Base-by-base conservation (phyloP, 2,797 vertebrate species). In the Oreortyx pictus region DNA sequence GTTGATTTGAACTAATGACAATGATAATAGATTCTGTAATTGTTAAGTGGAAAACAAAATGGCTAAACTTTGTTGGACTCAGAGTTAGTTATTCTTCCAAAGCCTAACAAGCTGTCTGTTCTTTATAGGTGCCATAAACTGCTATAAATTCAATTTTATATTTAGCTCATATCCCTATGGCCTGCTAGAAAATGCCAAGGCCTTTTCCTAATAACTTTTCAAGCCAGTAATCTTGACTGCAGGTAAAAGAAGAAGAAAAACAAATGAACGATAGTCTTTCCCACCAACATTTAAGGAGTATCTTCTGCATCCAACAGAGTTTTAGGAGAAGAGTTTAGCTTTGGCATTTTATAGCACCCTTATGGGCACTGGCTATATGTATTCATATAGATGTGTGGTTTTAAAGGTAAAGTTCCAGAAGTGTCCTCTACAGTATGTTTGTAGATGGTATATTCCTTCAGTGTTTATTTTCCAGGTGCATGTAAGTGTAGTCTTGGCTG, bases 151-250 rank as follows among this genome's bases (percentile, higher is more conserved):
- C 7, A 52, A 47, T 74, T 91, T 78, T 96, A n/a, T 89, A 19
- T 91, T 93, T 93, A 71, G 77, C 75, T 84, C 31, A 35, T 14
- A 44, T 92, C 33, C 43, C 49, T 76, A 1, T 66, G 83, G 85
- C 75, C 22, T 90, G 70, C 46, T 52, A 89, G 79, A 88, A 92
- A 88, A 74, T 94, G 66, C 56, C 67, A 92, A 87, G 80, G 68
- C 25, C 16, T 91, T 91, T 91, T 89, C 41, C 35, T 66, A 90
- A 64, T 80, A 89, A 60, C 19, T 86, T 70, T 73, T 56, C 54
- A 92, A 94, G 52, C 16, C 60, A 52, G 41, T 75, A 86, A 86
- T 95, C 47, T 27, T 90, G 70, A 47, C 43, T 46, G 10, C 49
- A 86, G 66, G 83, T 95, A 68, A 93, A 92, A 92, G 76, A 71